phyloP scores from a whole-genome alignment of 1,140 invertebrate species.

The Bilobella aurantiaca region DNA sequence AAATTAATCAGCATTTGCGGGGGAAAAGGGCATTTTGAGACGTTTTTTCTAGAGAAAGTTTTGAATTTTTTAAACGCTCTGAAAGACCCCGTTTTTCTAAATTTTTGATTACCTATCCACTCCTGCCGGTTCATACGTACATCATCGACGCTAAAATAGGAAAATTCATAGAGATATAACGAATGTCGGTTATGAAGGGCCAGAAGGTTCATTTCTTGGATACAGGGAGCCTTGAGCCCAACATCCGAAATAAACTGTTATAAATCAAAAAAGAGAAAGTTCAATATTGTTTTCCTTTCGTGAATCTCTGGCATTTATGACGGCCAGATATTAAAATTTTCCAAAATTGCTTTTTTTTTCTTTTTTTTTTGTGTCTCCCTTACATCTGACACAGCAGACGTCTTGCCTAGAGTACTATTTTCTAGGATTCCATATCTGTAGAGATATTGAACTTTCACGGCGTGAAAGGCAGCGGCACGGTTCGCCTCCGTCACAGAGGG shows the following conservation, averaged over 20 bases:
- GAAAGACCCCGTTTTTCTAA: too few species aligned
- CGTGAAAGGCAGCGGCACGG: conserved; percentile 35
- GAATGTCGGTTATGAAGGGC: conserved; percentile 30
- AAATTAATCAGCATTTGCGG: too few species aligned
- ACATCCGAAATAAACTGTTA: conserved; percentile 38
- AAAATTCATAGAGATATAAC: conserved; percentile 38
- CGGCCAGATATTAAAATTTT: too few species aligned
- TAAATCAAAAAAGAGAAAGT: not conserved
- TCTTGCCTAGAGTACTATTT: conserved; percentile 34
- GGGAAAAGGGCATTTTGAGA: too few species aligned
- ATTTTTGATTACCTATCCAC: conserved; percentile 41
- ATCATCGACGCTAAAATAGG: conserved; percentile 37
- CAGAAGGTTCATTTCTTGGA: conserved; percentile 37
- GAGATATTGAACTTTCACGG: conserved; percentile 36
- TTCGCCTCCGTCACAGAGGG: conserved; percentile 29
- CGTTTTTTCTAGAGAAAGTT: too few species aligned
- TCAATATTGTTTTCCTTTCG: not conserved
- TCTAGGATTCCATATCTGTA: conserved; percentile 35
- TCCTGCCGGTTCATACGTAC: conserved; percentile 35
- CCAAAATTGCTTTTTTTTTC: too few species aligned
- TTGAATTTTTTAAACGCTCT: too few species aligned
- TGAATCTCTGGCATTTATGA: not conserved
- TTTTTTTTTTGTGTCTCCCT: too few species aligned
- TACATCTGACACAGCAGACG: conserved; percentile 34
- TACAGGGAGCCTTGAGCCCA: conserved; percentile 39